Conservation (phyloP, 2,888 invertebrate genomes). For the Ophraella communa region DNA sequence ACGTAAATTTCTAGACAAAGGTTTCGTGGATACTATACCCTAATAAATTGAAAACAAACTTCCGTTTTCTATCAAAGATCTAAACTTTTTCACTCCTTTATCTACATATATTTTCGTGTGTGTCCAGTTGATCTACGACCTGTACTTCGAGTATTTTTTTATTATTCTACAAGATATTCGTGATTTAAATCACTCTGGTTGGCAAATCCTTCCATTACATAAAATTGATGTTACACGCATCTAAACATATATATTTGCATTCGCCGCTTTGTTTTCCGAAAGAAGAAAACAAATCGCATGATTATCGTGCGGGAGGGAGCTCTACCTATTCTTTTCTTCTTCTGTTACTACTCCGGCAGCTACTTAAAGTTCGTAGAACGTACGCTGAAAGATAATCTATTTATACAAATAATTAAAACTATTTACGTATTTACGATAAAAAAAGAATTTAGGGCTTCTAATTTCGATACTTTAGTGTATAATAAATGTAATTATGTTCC, state of each 20-base stretch:
- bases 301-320: conserved; percentile 10
- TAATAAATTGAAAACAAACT: no score
- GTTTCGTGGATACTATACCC: no score
- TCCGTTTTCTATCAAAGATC: no score
- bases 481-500: no score
- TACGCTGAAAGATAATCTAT: not conserved
- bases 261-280: conserved; percentile 30
- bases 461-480: no score
- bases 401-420: no score
- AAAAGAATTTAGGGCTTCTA: no score
- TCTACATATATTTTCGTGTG: not conserved
- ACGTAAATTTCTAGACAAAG: no score
- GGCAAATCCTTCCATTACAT: conserved; percentile 30
- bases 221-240: conserved; percentile 30
- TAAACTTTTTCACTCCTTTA: no score
- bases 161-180: conserved; percentile 33
- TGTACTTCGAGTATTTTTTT: conserved; percentile 5
- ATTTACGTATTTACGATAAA: no score
- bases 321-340: not conserved
- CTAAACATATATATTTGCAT: conserved; percentile 34
- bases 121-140: conserved; percentile 10
- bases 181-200: conserved; percentile 40
- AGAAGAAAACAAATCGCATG: conserved; percentile 26
- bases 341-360: conserved; percentile 5
- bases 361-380: conserved; percentile 5